Conservation (phyloP, 2,113 vertebrate species). For the Thryonomys swinderianus region DNA sequence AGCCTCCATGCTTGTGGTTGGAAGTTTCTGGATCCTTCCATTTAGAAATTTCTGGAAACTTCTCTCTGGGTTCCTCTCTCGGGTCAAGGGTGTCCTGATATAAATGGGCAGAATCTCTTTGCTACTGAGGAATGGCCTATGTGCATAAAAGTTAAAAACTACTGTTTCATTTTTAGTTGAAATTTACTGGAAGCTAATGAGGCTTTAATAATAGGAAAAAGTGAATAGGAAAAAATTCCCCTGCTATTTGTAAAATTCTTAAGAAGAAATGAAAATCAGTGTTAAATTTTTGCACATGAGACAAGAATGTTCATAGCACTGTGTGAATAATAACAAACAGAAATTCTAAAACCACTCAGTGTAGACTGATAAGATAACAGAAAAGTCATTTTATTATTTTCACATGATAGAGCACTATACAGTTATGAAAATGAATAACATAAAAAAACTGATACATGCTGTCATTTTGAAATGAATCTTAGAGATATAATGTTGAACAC, state of each 20-base stretch:
- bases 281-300: slow-evolving; percentile 3
- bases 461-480: slow-evolving; percentile 8
- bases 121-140: background rate
- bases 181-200: slow-evolving; percentile 24
- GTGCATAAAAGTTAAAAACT: background rate
- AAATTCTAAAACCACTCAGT: background rate
- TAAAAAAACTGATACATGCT: background rate
- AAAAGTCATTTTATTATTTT: background rate
- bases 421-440: background rate
- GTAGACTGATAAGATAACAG: background rate
- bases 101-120: background rate
- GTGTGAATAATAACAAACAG: background rate
- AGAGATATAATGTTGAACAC: slow-evolving; percentile 9
- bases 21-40: slow-evolving; percentile 23
- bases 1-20: background rate
- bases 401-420: background rate
- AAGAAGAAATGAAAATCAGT: background rate
- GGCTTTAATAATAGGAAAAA: slow-evolving; percentile 24
- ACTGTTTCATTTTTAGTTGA: slow-evolving; percentile 7
- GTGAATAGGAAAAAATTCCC: background rate
- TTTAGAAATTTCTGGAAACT: slow-evolving; percentile 25
- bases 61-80: background rate
- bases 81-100: background rate
- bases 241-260: background rate
- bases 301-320: background rate